These are phyloP conservation scores for Calliopum simillimum DNA, from an alignment of 2,888 invertebrate genomes.

Conservation along the genomic window DNA sequence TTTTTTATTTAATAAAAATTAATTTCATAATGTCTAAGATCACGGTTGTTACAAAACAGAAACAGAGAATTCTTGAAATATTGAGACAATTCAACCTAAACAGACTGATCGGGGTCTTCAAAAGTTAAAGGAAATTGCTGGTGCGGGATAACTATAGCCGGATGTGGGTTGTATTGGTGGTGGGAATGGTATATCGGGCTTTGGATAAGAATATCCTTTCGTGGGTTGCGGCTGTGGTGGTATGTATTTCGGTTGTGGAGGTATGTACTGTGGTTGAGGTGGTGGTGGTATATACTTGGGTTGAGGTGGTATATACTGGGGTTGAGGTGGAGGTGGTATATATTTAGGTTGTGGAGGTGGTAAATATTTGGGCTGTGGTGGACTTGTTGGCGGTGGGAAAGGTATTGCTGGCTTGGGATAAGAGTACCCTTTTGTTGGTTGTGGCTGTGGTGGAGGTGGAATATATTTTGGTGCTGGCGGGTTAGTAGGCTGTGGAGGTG, in stretches of 20 bases:
- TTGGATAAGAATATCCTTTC: constrained; percentile 39
- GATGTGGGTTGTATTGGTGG: constrained; percentile 43
- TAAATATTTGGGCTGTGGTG: constrained; percentile 39
- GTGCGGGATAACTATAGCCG: constrained; percentile 57
- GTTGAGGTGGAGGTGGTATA: constrained; percentile 45
- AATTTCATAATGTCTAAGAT: constrained; percentile 16
- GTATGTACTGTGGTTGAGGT: constrained; percentile 12
- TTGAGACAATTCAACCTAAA: neutral
- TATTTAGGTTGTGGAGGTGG: constrained; percentile 46
- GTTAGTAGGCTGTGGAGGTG: constrained; percentile 42
- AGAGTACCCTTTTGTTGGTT: constrained; percentile 45
- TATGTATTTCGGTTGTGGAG: neutral
- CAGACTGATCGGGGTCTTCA: constrained; percentile 37
- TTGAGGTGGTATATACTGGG: constrained; percentile 40
- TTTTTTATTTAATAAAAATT: constrained; percentile 35
- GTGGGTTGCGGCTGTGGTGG: constrained; percentile 12
- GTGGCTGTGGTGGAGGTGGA: constrained; percentile 47
- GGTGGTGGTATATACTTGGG: constrained; percentile 29
- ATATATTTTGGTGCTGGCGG: constrained; percentile 43
- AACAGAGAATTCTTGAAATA: constrained; percentile 3
- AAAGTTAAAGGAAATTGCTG: constrained; percentile 53
- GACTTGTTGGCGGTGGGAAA: constrained; percentile 46
- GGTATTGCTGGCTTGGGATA: constrained; percentile 27
- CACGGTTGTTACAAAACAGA: constrained; percentile 45
- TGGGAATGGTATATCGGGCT: constrained; percentile 43